Base-by-base conservation (phyloP, 2,797 vertebrate genomes). In the Crenichthys baileyi region DNA sequence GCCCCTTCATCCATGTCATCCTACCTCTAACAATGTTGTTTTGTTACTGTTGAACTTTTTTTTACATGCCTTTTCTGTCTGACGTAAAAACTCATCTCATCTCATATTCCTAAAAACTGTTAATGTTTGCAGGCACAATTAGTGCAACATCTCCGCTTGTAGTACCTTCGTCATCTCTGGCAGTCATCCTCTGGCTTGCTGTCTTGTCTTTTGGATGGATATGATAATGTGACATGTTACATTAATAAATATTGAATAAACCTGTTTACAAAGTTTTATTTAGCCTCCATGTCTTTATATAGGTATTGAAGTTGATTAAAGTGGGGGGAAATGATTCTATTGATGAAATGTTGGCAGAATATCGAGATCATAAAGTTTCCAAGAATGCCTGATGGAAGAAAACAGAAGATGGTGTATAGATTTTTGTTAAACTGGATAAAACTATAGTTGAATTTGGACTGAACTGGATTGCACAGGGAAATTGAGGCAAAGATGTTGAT, bases 21-120 rank as follows among this genome's bases (percentile, higher is more conserved):
- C 82, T 84, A 77, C 78, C 81, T 88, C 83, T 55, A 77, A 56
- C 65, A 78, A 65, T 78, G 87, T 55, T 83, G 73, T 51, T 36
- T 79, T 79, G 77, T 80, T 48, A 76, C 61, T 80, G 79, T 75
- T 41, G 11, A 58, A 44, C 31, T 72, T 89, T 91, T 91, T 88
- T 91, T 90, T 58, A 92, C 88, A 93, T 95, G 94, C 93, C 94
- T 95, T 94, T 93, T 91, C 75, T 89, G 91, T 90, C 78, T 75
- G 72, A 79, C 85, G 86, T 91, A 78, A 90, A 87, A 67, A 85
- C 82, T 82, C 53, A 4, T 48, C 80, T 85, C 76, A 83, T 88
- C 77, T 90, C 67, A 83, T 73, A 55, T 68, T 75, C 53, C 75
- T 70, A 63, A 81, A 55, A 75, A 46, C 61, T 58, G 24, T 80